A percentile compares a stretch with the other conserved stretches of the same genome.
These are phyloP conservation scores for Clanis bilineata DNA, from an alignment of 2,888 invertebrate genomes.

Conservation along the genomic window DNA sequence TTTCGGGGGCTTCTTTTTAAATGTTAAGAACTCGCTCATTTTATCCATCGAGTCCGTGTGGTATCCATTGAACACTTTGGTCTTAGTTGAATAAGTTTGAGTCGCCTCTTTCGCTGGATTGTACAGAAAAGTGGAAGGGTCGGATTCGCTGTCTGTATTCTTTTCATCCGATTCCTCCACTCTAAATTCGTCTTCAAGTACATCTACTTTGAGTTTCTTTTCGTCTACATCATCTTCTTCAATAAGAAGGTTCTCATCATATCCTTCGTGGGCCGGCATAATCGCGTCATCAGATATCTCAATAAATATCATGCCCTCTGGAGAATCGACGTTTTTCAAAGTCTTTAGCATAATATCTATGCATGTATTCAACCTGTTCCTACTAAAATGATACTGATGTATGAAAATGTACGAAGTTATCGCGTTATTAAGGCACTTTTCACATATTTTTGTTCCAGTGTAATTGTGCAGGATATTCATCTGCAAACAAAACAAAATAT, in stretches of 20 bases:
- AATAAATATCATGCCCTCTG: constrained; percentile 53
- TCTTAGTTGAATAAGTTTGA: constrained; percentile 44
- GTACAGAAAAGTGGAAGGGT: neutral
- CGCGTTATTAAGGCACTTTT: constrained; percentile 61
- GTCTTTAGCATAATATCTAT: constrained; percentile 54
- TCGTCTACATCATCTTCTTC: constrained; percentile 47
- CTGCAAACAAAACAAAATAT: constrained; percentile 61
- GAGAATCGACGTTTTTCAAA: constrained; percentile 38
- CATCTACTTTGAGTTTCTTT: constrained; percentile 51
- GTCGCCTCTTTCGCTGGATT: constrained; percentile 43
- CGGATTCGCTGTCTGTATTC: constrained; percentile 21
- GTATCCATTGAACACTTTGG: constrained; percentile 53
- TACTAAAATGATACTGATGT: constrained; percentile 50
- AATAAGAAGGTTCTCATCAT: constrained; percentile 38
- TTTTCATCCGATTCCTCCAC: constrained; percentile 35
- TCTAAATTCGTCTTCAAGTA: constrained; percentile 73
- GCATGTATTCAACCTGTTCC: constrained; percentile 57
- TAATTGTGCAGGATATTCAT: constrained; percentile 52
- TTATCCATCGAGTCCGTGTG: constrained; percentile 25
- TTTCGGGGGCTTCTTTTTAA: constrained; percentile 42
- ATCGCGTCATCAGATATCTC: constrained; percentile 59
- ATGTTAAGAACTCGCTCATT: constrained; percentile 61
- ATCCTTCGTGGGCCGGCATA: constrained; percentile 45
- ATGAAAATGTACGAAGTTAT: constrained; percentile 62
- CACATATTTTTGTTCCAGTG: constrained; percentile 68